Conservation (phyloP, 2,888 invertebrate species). For the Formica aserva region DNA sequence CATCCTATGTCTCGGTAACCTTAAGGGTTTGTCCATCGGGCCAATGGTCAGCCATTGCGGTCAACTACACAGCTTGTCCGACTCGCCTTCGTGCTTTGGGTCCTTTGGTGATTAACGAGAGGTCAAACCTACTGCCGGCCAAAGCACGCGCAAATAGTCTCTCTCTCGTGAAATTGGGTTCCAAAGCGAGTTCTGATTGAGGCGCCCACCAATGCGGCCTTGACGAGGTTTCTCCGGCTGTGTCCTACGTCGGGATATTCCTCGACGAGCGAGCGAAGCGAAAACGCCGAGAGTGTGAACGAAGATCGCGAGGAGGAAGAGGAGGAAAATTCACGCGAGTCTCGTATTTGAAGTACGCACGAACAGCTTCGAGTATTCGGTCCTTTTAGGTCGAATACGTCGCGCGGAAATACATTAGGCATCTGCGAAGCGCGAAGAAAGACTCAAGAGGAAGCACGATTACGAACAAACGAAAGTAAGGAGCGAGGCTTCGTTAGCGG, state of each 20-base stretch:
- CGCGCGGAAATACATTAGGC: neutral
- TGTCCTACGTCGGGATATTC: constrained; percentile 58
- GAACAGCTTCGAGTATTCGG: neutral
- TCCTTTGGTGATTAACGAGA: constrained; percentile 86
- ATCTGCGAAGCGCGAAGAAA: neutral
- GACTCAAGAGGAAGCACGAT: constrained; percentile 32
- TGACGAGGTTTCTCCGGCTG: constrained; percentile 65
- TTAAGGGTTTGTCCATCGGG: constrained; percentile 77
- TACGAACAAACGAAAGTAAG: constrained; percentile 49
- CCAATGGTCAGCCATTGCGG: constrained; percentile 82
- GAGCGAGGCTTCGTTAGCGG: constrained; percentile 60
- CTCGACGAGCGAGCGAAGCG: constrained; percentile 44
- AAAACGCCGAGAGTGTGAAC: constrained; percentile 50
- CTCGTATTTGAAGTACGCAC: constrained; percentile 23
- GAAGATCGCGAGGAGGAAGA: constrained; percentile 17
- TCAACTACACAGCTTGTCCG: constrained; percentile 84
- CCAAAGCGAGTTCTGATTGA: constrained; percentile 82
- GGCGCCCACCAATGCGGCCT: constrained; percentile 75
- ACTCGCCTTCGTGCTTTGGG: constrained; percentile 80
- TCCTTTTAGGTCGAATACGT: neutral
- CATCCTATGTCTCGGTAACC: constrained; percentile 65
- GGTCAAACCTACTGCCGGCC: constrained; percentile 81
- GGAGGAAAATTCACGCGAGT: constrained; percentile 9
- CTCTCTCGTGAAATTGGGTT: constrained; percentile 80
- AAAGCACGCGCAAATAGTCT: constrained; percentile 80